Evolutionary conservation across 2,888 invertebrate genomes (phyloP), one percentile per base, ranked within the genome.

Genomic region (Brenthis ino): DNA sequence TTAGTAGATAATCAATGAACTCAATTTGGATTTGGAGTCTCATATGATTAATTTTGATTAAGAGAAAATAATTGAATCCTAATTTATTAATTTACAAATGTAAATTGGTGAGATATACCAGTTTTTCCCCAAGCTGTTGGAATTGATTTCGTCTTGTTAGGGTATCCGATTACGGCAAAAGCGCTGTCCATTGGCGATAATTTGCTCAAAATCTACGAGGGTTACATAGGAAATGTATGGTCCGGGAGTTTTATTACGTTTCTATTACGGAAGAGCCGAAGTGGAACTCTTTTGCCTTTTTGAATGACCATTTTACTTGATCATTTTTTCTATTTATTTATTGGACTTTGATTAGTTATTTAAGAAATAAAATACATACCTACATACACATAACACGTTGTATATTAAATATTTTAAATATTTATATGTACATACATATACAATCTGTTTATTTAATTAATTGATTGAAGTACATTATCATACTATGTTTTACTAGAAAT

Each of bases 121-220:
- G 48, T 50, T 60, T 56, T 50, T 48, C 24, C 28, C 16, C 28
- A 16, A 28, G 50, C 50, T 12, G 33, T 12, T 50, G 48, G n/a
- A 54, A 37, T 54, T 43, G 63, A 63, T 63, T 63, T 63, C 13
- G 16, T 20, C 60, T 24, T 60, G 60, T 51, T 63, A 54, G 63
- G 53, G 37, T 53, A 63, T 56, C 61, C 37, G 50, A 56, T 67
- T 51, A 63, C 60, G n/a, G 24, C 12, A 56, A 51, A 37, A 50
- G 24, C 50, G 37, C 24, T 56, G 56, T 51, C 24, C 56, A 56
- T 63, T 48, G 61, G 50, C 12, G 56, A 48, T 57, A 57, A 63
- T 67, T 67, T 57, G 61, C 54, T 48, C 48, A 51, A 61, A 67
- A 56, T 51, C 48, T 60, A 37, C 56, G 56, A 67, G 50, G 53